phyloP scores from a whole-genome alignment of 2,888 invertebrate genomes.

The Dryococelus australis region DNA sequence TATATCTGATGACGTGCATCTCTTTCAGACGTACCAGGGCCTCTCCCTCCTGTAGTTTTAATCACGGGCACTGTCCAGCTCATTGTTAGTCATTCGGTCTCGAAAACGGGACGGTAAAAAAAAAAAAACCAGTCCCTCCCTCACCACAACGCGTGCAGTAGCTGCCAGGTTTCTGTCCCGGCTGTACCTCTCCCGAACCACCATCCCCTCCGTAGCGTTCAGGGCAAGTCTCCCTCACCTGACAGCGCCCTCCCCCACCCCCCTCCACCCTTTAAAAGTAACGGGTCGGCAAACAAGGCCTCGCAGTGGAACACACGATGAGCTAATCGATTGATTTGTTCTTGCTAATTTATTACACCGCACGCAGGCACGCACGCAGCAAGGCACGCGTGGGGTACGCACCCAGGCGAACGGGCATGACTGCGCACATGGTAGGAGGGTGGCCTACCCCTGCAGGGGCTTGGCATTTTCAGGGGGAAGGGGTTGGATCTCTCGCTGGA shows the following conservation, averaged over 20 bases:
- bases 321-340: conserved; percentile 41
- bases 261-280: conserved; percentile 21
- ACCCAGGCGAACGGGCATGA: not conserved
- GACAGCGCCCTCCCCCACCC: not conserved
- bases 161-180: not conserved
- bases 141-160: not conserved
- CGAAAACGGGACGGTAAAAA: not conserved
- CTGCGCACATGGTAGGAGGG: not conserved
- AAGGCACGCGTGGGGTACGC: not conserved
- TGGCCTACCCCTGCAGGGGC: not conserved
- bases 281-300: not conserved
- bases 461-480: not conserved
- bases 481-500: not conserved
- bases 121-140: not conserved
- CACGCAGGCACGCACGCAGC: not conserved
- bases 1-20: too few relatives aligned
- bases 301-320: not conserved
- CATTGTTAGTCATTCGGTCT: not conserved
- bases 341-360: conserved; percentile 38
- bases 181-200: not conserved
- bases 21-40: too few relatives aligned
- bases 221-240: not conserved
- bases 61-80: not conserved
- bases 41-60: too few relatives aligned
- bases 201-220: not conserved